phyloP scores from a whole-genome alignment of 2,797 vertebrate species.

The Lagorchestes hirsutus region DNA sequence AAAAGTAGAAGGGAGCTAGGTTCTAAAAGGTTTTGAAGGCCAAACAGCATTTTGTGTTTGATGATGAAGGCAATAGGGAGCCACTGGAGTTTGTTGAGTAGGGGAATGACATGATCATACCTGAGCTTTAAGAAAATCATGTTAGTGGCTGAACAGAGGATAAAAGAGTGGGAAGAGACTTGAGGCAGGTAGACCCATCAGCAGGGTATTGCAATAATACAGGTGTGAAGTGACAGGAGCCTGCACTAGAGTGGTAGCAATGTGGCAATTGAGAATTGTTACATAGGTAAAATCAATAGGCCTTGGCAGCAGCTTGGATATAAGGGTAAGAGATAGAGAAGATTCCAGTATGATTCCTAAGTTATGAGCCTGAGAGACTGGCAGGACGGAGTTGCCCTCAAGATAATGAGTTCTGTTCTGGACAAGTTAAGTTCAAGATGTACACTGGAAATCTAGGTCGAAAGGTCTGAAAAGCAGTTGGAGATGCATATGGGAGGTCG shows the following conservation, averaged over 20 bases:
- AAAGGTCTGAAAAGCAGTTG: not conserved
- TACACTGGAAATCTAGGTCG: not conserved
- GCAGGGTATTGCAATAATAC: not conserved
- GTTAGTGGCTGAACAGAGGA: not conserved
- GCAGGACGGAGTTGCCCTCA: not conserved
- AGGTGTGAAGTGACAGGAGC: not conserved
- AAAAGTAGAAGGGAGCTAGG: too few relatives aligned
- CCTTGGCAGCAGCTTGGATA: too few relatives aligned
- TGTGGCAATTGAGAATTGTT: not conserved
- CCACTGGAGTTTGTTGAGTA: not conserved
- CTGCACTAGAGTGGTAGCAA: not conserved
- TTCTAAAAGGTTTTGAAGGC: too few relatives aligned
- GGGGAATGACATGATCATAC: not conserved
- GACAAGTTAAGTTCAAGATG: not conserved
- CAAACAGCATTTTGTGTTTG: not conserved
- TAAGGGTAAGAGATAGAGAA: not conserved
- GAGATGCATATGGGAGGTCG: not conserved
- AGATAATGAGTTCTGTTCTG: not conserved
- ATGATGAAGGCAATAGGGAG: not conserved
- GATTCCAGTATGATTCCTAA: not conserved
- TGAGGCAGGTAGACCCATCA: not conserved
- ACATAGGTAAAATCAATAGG: not conserved
- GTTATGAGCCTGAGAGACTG: not conserved
- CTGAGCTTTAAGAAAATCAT: not conserved
- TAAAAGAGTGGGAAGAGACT: not conserved